Conservation (phyloP, 2,113 vertebrate genomes). For the Mystacornis crossleyi region DNA sequence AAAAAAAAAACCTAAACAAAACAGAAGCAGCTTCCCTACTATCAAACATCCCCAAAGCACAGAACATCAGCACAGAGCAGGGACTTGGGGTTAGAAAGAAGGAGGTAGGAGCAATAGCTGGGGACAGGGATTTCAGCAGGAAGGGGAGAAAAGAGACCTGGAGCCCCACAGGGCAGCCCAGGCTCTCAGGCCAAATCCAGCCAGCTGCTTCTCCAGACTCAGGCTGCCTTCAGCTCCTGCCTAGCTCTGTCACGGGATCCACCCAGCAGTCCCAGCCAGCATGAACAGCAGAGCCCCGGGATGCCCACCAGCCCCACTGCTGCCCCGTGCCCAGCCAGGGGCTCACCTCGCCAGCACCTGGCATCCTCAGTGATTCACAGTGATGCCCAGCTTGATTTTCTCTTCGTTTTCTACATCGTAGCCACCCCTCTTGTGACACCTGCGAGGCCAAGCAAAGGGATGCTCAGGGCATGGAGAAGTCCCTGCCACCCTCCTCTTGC, state of each 20-base stretch:
- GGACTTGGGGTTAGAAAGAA: not conserved
- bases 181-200: not conserved
- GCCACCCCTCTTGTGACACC: conserved; percentile 93
- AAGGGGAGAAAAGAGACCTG: not conserved
- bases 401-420: conserved; percentile 96
- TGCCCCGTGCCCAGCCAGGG: not conserved
- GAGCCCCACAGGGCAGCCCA: not conserved
- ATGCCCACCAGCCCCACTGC: not conserved
- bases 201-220: not conserved
- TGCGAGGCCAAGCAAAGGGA: conserved; percentile 57
- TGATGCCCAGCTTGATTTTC: conserved; percentile 91
- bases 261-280: fast-evolving
- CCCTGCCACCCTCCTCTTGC: not conserved
- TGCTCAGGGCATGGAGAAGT: not conserved
- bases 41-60: not conserved
- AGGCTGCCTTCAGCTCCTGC: not conserved
- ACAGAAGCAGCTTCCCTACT: not conserved
- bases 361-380: conserved; percentile 85
- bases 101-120: not conserved
- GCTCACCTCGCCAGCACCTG: conserved; percentile 61
- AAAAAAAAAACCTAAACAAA: not conserved
- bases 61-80: not conserved
- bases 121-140: not conserved
- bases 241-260: not conserved
- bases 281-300: not conserved